Percentiles rank a stretch among this genome's conserved stretches.
Evolutionary conservation across 2,797 vertebrate species (phyloP).

Genomic region (Eulemur rubriventer): DNA sequence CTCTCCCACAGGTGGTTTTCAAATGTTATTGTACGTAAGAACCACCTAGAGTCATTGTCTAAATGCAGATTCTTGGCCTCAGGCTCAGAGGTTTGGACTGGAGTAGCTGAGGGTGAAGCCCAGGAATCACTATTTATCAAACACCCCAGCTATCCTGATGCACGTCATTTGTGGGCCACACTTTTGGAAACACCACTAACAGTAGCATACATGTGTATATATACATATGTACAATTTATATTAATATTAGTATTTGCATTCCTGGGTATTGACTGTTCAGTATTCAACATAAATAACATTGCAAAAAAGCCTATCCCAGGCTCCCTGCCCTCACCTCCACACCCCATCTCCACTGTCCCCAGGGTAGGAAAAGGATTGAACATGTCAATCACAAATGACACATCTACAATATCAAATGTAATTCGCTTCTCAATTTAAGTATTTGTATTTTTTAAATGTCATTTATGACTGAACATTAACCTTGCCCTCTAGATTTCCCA

Average conservation of each 20-base stretch:
- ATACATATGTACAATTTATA: background rate
- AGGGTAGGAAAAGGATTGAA: background rate
- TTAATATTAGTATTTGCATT: background rate
- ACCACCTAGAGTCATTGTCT: background rate
- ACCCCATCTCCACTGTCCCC: background rate
- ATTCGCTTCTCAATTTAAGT: background rate
- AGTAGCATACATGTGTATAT: background rate
- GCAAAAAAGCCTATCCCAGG: background rate
- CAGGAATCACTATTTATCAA: background rate
- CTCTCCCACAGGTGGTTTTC: background rate
- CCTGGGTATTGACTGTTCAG: background rate
- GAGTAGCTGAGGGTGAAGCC: background rate
- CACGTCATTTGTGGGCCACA: background rate
- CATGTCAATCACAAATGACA: background rate
- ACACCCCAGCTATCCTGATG: background rate
- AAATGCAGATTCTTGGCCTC: background rate
- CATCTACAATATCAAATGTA: background rate
- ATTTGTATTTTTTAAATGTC: slow-evolving; percentile 1
- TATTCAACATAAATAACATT: background rate
- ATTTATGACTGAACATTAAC: slow-evolving; percentile 2
- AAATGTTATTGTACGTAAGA: background rate
- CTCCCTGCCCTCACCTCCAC: background rate
- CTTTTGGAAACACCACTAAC: background rate
- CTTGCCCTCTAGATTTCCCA: background rate
- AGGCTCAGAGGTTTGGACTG: background rate